Evolutionary conservation across 1,140 invertebrate genomes (phyloP), one percentile per base, ranked within the genome.

Genomic region (Idris sp.): DNA sequence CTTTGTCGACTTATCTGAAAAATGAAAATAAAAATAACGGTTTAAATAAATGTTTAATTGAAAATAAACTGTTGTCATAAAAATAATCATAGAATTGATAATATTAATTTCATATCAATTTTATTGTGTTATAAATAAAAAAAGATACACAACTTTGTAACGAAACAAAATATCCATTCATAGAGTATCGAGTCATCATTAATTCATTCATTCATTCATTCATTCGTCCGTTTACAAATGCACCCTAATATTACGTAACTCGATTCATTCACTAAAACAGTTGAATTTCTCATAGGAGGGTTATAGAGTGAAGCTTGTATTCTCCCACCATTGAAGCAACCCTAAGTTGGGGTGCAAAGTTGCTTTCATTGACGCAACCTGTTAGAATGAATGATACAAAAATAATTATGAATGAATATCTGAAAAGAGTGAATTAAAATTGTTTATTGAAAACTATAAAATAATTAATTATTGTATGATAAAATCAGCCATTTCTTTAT

Each of bases 1-100:
- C 97, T 98, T 78, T 98, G 94, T 44, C 98, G 91, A 15, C 93
- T 96, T 83, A 99, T 99, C 96, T 98, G 91, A 44, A 95, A 89
- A 81, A 86, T 8, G 30, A 14, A 26, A 53, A 43, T 10, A 11
- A 11, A 80, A 30, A 30, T 30, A 2, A 2, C 4, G 3, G 3
- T 22, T 22, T 22, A 4, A 22, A 22, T 22, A 22, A 2, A 22
- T 22, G 2, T 4, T 22, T 22, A 2, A 22, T 22, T 22, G 19
- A 4, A 4, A 22, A 6, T 2, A 22, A 22, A 22, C n/a, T n/a
- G n/a, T n/a, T n/a, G n/a, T n/a, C n/a, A n/a, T n/a, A n/a, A n/a
- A n/a, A n/a, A n/a, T n/a, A n/a, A n/a, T n/a, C n/a, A n/a, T n/a
- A n/a, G n/a, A n/a, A n/a, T n/a, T n/a, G n/a, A n/a, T n/a, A n/a